Evolutionary conservation across 2,113 vertebrate species (phyloP).

Genomic region (Prunella himalayana): DNA sequence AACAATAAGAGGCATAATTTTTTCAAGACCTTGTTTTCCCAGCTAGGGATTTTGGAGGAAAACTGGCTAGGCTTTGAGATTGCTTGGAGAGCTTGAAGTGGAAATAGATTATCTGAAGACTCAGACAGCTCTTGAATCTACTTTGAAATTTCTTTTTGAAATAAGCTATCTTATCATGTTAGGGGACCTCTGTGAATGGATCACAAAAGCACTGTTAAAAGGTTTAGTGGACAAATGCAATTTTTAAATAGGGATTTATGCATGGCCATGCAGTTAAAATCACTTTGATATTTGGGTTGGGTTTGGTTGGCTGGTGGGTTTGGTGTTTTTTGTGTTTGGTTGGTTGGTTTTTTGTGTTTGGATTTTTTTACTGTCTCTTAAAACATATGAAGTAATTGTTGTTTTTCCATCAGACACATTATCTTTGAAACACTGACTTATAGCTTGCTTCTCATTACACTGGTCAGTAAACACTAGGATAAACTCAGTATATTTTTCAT

Average conservation of each 20-base stretch:
- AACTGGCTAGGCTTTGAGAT: background rate
- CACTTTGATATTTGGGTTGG: background rate
- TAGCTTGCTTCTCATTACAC: background rate
- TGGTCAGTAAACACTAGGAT: constrained; percentile 9
- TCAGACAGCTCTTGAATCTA: background rate
- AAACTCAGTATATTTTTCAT: background rate
- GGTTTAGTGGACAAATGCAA: background rate
- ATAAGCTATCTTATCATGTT: background rate
- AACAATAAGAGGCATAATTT: background rate
- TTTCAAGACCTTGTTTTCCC: constrained; percentile 24
- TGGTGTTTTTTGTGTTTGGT: background rate
- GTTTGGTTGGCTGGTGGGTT: background rate
- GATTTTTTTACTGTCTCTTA: background rate
- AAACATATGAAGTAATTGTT: background rate
- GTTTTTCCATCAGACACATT: background rate
- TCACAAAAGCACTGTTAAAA: background rate
- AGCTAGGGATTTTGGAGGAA: background rate
- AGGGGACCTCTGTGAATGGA: background rate
- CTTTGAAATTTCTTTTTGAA: constrained; percentile 18
- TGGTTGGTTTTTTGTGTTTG: background rate
- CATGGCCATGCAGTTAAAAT: background rate
- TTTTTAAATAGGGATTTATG: background rate
- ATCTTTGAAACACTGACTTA: constrained; percentile 13
- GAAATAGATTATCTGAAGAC: background rate
- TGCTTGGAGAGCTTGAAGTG: constrained; percentile 1